Evolutionary conservation across 2,797 vertebrate species (phyloP), one percentile per base, ranked within the genome.

Genomic region (Mionectes olivaceus): DNA sequence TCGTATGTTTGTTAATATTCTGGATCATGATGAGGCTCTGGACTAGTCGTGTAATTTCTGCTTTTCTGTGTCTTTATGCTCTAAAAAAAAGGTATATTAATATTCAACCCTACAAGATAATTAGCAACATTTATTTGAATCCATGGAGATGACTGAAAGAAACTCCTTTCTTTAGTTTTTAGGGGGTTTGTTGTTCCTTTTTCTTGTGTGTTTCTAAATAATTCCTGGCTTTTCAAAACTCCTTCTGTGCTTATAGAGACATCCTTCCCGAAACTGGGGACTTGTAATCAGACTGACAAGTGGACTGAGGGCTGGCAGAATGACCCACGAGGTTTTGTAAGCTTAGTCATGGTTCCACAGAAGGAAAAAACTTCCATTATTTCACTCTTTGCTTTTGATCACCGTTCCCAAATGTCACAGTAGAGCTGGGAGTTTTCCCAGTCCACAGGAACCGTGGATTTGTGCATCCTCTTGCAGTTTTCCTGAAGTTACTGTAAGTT

Each of bases 171-270:
- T 90, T 74, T 5, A 28, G 4, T 46, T 67, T 79, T 13, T 22
- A 27, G 3, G 44, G 11, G 16, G 41, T 18, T 43, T 43, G 60
- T 27, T 64, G 44, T 8, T 14, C 12, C 57, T 25, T 46, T n/a
- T 9, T 24, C 57, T 13, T 33, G 5, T 32, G 14, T 2, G 3
- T 28, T 76, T 85, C 53, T 35, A 49, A 64, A 30, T 46, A 41
- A 65, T 74, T 22, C 19, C 19, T 41, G n/a, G 3, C 22, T 70
- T 92, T 87, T 46, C 17, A 9, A 27, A 46, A 17, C 19, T 67
- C 33, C n/a, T 22, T 1, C 3, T 30, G 11, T 4, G 3, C 24
- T 68, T 52, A 25, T 0, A 2, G 14, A 41, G 12, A 9, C 2
- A 24, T n/a, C 18, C 49, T 60, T 28, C 50, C 57, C 70, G 27